Percentiles rank a stretch among this genome's conserved stretches.
These are phyloP conservation scores for Vultur gryphus DNA, from an alignment of 2,797 vertebrate species.

Conservation along the genomic window DNA sequence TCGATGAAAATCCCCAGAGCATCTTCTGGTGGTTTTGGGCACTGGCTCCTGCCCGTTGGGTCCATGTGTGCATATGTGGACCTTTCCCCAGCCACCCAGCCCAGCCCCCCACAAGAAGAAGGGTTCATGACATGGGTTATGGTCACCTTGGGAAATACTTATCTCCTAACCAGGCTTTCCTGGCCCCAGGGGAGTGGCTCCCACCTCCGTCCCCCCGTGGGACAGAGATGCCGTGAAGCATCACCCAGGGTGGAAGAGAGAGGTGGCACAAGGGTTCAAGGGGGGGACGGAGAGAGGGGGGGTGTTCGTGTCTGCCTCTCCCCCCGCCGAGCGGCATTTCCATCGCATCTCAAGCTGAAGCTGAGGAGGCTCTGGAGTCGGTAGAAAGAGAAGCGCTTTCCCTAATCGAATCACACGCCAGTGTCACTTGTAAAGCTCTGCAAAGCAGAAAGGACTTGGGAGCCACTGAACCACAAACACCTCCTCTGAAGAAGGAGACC, in stretches of 20 bases:
- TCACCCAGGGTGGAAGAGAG: not conserved
- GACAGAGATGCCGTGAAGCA: not conserved
- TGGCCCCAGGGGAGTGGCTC: not conserved
- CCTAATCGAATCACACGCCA: conserved; percentile 64
- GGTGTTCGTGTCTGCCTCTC: not conserved
- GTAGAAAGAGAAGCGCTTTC: conserved; percentile 8
- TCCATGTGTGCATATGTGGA: not conserved
- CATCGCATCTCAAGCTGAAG: not conserved
- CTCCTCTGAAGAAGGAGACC: not conserved
- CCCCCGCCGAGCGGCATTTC: not conserved
- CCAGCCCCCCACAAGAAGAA: not conserved
- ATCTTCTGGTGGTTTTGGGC: not conserved
- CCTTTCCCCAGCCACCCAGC: not conserved
- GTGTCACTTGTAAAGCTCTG: conserved; percentile 38
- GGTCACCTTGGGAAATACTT: not conserved
- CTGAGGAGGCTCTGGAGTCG: not conserved
- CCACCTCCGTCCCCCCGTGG: not conserved
- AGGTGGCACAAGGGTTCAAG: fast-evolving
- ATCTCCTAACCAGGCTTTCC: not conserved
- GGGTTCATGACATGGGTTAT: fast-evolving
- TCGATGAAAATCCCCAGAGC: not conserved
- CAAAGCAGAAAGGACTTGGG: conserved; percentile 57
- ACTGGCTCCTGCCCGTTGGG: fast-evolving
- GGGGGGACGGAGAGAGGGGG: not conserved
- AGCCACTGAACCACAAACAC: conserved; percentile 46